These are phyloP conservation scores for Etheostoma spectabile DNA, from an alignment of 2,113 vertebrate genomes.

Conservation along the genomic window DNA sequence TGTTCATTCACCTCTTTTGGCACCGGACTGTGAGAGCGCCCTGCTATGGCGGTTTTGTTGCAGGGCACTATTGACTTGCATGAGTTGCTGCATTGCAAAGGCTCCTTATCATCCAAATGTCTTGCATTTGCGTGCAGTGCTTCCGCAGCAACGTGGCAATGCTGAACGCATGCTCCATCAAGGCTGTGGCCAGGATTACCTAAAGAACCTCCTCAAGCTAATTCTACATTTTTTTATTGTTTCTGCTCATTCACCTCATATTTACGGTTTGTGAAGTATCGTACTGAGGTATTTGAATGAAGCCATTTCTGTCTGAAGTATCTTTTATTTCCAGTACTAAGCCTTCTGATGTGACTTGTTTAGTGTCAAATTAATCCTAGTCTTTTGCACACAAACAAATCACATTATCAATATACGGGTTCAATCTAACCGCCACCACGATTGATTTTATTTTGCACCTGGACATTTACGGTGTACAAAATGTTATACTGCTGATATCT, in stretches of 20 bases:
- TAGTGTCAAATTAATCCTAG: slow-evolving; percentile 22
- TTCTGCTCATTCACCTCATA: slow-evolving; percentile 71
- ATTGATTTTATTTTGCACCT: slow-evolving; percentile 49
- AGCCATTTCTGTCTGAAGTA: slow-evolving; percentile 79
- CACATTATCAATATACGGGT: slow-evolving; percentile 31
- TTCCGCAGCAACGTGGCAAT: slow-evolving; percentile 67
- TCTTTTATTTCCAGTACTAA: slow-evolving; percentile 49
- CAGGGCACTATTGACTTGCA: slow-evolving; percentile 77
- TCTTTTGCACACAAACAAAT: slow-evolving; percentile 32
- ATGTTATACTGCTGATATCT: slow-evolving; percentile 26
- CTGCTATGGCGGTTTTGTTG: slow-evolving; percentile 72
- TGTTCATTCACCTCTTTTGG: slow-evolving; percentile 48
- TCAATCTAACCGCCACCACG: slow-evolving; percentile 33
- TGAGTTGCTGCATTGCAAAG: slow-evolving; percentile 77
- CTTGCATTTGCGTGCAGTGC: slow-evolving; percentile 72
- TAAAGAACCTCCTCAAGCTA: slow-evolving; percentile 80
- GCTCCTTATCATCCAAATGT: slow-evolving; percentile 61
- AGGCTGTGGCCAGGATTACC: slow-evolving; percentile 74
- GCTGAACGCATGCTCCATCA: slow-evolving; percentile 79
- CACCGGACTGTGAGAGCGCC: slow-evolving; percentile 77
- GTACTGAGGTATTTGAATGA: slow-evolving; percentile 54
- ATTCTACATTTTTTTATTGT: slow-evolving; percentile 61
- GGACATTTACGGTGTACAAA: slow-evolving; percentile 36
- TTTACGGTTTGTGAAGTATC: slow-evolving; percentile 40
- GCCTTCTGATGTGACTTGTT: slow-evolving; percentile 16